These are phyloP conservation scores for Xenus cinereus DNA, from an alignment of 2,113 vertebrate species.

Conservation along the genomic window DNA sequence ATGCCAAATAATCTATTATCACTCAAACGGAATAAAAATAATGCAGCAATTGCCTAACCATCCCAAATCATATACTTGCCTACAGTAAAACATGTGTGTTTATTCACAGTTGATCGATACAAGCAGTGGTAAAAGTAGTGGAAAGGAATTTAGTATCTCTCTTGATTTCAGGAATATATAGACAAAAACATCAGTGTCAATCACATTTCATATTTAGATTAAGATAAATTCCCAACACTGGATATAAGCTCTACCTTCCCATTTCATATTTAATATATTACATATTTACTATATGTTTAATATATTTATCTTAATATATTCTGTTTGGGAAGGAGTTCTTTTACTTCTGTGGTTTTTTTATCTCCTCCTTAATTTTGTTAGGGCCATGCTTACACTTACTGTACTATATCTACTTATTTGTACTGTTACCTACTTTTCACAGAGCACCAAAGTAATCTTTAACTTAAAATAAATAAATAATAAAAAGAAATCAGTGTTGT, in stretches of 20 bases:
- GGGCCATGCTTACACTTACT: background rate
- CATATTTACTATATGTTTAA: no score
- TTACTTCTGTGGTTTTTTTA: background rate
- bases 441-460: background rate
- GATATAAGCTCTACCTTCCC: background rate
- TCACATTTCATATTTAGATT: background rate
- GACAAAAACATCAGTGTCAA: background rate
- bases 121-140: background rate
- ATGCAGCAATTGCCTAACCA: background rate
- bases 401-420: background rate
- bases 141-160: background rate
- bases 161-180: background rate
- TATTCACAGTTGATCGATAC: background rate
- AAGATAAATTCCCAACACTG: background rate
- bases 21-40: background rate
- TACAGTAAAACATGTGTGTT: background rate
- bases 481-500: background rate
- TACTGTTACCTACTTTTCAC: background rate
- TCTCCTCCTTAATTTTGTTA: background rate
- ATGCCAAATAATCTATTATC: background rate
- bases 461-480: background rate
- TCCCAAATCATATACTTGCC: background rate
- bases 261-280: background rate
- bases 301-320: background rate
- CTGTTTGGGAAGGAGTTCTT: background rate